Evolutionary conservation across 2,113 vertebrate species (phyloP).

Genomic region (Peromyscus polionotus): DNA sequence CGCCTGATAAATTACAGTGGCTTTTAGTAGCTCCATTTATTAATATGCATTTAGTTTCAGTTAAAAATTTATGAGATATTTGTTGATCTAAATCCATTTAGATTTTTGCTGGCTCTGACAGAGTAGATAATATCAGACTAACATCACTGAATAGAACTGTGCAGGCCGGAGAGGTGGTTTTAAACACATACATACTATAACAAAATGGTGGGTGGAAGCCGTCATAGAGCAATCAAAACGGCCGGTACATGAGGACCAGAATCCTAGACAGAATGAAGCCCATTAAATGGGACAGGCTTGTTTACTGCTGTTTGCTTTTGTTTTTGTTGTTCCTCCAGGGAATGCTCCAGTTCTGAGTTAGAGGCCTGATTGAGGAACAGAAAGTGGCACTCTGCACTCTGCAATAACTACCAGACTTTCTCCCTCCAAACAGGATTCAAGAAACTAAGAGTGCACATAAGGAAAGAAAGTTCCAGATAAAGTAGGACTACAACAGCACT

Average conservation of each 20-base stretch:
- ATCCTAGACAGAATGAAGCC: neutral
- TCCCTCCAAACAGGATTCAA: neutral
- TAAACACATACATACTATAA: neutral
- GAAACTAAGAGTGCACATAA: neutral
- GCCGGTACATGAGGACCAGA: neutral
- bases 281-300: fast-evolving
- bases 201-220: neutral
- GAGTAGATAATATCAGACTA: neutral
- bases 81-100: slow-evolving; percentile 39
- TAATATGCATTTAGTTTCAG: neutral
- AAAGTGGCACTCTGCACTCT: neutral
- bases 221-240: neutral
- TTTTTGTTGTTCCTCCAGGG: neutral
- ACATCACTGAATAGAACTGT: neutral
- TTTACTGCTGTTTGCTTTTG: neutral
- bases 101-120: slow-evolving; percentile 5
- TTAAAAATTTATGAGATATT: slow-evolving; percentile 2
- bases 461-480: neutral
- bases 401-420: neutral
- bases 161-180: neutral
- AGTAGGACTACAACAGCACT: neutral
- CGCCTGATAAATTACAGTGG: neutral
- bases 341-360: neutral
- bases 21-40: slow-evolving; percentile 11
- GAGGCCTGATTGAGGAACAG: neutral